Evolutionary conservation across 2,113 vertebrate genomes (phyloP).

Genomic region (Felis chaus): DNA sequence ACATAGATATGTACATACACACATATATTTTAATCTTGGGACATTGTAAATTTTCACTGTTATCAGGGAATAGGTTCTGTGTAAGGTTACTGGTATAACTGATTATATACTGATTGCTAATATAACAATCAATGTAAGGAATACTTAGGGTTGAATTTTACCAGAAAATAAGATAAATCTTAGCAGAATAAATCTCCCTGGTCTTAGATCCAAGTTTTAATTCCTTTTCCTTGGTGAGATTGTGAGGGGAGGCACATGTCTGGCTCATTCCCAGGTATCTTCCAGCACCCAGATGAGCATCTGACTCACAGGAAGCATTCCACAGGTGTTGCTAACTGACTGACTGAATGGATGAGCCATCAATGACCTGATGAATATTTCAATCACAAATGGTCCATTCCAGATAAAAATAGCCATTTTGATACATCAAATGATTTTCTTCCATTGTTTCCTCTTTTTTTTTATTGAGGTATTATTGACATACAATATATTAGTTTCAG

Average conservation of each 20-base stretch:
- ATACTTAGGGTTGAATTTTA: background rate
- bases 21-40: background rate
- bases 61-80: background rate
- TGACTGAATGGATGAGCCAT: background rate
- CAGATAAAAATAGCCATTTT: background rate
- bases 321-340: background rate
- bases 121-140: background rate
- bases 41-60: background rate
- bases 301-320: too few relatives aligned
- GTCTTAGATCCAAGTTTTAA: background rate
- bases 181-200: background rate
- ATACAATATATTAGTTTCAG: background rate
- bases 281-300: background rate
- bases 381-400: background rate
- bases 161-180: background rate
- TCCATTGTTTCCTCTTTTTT: background rate
- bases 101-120: background rate
- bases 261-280: background rate
- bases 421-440: background rate
- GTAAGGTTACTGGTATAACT: background rate
- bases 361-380: background rate
- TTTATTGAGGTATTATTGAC: background rate
- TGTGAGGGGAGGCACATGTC: background rate
- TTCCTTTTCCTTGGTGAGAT: background rate
- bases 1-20: background rate